Evolutionary conservation across 2,113 vertebrate species (phyloP), one percentile per base, ranked within the genome.

Genomic region (Herpetotheres cachinnans): DNA sequence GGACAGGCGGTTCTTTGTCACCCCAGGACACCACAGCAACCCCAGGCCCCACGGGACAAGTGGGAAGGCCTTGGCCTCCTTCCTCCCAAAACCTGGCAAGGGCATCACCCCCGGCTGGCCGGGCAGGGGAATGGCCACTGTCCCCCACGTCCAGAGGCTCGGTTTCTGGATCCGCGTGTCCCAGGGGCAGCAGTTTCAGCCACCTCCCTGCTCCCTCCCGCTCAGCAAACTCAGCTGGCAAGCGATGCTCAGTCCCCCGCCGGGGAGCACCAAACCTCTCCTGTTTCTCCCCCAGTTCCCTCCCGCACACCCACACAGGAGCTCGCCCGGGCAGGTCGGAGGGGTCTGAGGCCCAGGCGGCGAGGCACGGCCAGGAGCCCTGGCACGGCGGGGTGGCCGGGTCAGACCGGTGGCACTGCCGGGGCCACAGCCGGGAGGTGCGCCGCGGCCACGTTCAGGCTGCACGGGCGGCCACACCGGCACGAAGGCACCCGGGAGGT

Each of bases 361-460:
- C 42, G 42, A 42, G 42, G 42, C 42, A 42, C 11, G 8, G 36
- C 66, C 10, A 2, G 63, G 42, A 59, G 65, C n/a, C 12, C 44
- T 5, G 9, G 40, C 40, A 10, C 46, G 38, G 44, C 38, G 8
- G 19, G 17, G 20, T 30, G 54, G 30, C 70, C 1, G 0, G 69
- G 42, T 36, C 90, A 54, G 74, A 54, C 29, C 47, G 11, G 25
- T 1, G 1, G 24, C 83, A 65, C n/a, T 6, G 21, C 58, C 8
- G 0, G 38, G 72, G 10, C 36, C 77, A 56, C 1, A 4, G 77
- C 77, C 7, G 2, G 52, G 67, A 34, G 2, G 0, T 1, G 34
- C 62, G 34, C 47, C 3, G 1, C 1, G 7, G 71, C 46, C 40
- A 8, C 7, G 0, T 34, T 49, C 29, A 5, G 65, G 42, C 55